Evolutionary conservation across 2,113 vertebrate species (phyloP).

Genomic region (Cyanoliseus patagonus): DNA sequence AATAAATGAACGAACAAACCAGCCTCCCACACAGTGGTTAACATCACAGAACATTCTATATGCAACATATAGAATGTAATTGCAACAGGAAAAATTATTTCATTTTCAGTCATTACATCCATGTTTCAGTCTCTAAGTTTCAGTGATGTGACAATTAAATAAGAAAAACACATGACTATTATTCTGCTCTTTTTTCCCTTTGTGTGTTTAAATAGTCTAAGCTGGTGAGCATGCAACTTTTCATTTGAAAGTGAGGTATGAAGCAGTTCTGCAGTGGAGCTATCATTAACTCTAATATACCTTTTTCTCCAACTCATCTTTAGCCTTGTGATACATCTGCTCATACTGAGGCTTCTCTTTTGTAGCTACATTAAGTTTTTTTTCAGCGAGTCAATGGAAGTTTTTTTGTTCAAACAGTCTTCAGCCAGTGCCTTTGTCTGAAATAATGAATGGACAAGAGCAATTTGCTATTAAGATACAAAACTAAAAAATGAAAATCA

Average conservation of each 20-base stretch:
- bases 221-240: neutral
- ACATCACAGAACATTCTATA: neutral
- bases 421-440: conserved; percentile 86
- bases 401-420: conserved; percentile 86
- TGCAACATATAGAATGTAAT: neutral
- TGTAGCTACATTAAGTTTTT: conserved; percentile 81
- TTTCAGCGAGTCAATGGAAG: conserved; percentile 84
- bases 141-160: neutral
- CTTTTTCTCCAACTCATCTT: conserved; percentile 86
- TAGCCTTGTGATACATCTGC: conserved; percentile 79
- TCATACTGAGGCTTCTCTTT: conserved; percentile 85
- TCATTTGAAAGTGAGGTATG: neutral
- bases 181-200: neutral
- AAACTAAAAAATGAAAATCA: neutral
- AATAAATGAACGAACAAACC: neutral
- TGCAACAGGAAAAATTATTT: neutral
- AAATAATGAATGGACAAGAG: conserved; percentile 20
- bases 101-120: neutral
- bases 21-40: neutral
- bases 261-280: neutral
- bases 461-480: neutral
- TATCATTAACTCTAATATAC: conserved; percentile 59
- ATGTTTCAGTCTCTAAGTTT: neutral
- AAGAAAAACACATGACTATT: neutral
- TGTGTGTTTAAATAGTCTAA: neutral